Evolutionary conservation across 2,888 invertebrate genomes (phyloP), one percentile per base, ranked within the genome.

Genomic region (Latrodectus elegans): DNA sequence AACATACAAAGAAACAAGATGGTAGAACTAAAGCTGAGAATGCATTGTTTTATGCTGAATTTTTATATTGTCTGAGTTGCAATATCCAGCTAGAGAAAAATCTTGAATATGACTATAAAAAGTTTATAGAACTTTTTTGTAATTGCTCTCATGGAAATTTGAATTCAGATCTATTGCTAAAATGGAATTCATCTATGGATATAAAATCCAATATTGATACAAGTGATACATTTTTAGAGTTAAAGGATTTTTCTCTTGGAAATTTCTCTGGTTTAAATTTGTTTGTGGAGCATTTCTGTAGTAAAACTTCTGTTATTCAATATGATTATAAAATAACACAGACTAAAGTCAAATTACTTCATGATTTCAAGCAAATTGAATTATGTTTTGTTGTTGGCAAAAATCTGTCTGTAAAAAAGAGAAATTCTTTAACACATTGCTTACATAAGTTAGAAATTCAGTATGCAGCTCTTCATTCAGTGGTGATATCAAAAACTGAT

Each of bases 231-330:
- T n/a, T 53, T 1, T 68, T 83, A 14, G 71, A 74, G 22, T 52
- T 83, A 11, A 26, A 51, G 11, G 77, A 52, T 26, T 89, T 90
- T 74, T 81, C 83, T 64, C 74, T 90, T 8, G 90, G 89, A 60
- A 86, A 88, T 65, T 49, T 90, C n/a, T 70, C 85, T 6, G 88
- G 87, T 8, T 64, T 90, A 22, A 89, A 83, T 65, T 85, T 49
- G 14, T 90, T 90, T 77, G 84, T 78, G 15, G 77, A 89, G 60
- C 88, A 85, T 80, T 90, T 89, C 79, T 51, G 84, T 53, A 88
- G 89, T 72, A 52, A 71, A 22, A 15, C 10, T 72, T 71, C 82
- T 15, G 11, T 84, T 11, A 14, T 55, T 12, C 14, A 75, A n/a
- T n/a, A 70, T 26, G 65, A 78, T 8, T 78, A 74, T 75, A 88